Evolutionary conservation across 2,888 invertebrate species (phyloP).

Genomic region (Sicus ferrugineus): DNA sequence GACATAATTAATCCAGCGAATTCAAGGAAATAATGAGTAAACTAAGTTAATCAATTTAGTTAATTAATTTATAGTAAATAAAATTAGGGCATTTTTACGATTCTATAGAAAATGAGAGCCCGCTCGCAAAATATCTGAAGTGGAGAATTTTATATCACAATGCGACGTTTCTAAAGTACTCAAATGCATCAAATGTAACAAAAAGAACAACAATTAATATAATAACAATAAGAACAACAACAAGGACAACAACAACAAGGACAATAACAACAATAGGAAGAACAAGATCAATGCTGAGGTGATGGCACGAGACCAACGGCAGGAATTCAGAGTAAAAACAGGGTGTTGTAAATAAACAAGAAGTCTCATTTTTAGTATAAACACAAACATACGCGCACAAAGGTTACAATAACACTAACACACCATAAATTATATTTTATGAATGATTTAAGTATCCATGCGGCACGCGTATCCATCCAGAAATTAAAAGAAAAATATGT

Average conservation of each 20-base stretch:
- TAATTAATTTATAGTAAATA: no score
- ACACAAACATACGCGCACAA: not conserved
- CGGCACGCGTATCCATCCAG: not conserved
- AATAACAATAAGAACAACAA: no score
- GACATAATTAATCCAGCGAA: no score
- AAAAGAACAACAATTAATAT: not conserved
- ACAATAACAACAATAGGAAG: not conserved
- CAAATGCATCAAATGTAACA: no score
- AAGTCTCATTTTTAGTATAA: not conserved
- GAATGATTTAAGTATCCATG: not conserved
- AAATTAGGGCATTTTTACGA: no score
- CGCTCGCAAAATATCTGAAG: no score
- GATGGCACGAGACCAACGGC: conserved; percentile 34
- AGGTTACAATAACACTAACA: not conserved
- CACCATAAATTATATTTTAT: not conserved
- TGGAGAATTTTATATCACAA: not conserved
- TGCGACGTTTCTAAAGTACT: not conserved
- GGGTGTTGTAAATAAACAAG: conserved; percentile 13
- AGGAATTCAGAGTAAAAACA: conserved; percentile 1
- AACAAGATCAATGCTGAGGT: conserved; percentile 8
- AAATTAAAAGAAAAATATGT: no score
- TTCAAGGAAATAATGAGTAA: no score
- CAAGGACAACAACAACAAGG: conserved; percentile 20
- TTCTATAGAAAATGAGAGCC: no score
- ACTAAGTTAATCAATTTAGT: no score